A percentile compares a stretch with the other conserved stretches of the same genome.
These are phyloP conservation scores for Oryctolagus cuniculus DNA, from an alignment of 2,113 vertebrate species.

Conservation along the genomic window DNA sequence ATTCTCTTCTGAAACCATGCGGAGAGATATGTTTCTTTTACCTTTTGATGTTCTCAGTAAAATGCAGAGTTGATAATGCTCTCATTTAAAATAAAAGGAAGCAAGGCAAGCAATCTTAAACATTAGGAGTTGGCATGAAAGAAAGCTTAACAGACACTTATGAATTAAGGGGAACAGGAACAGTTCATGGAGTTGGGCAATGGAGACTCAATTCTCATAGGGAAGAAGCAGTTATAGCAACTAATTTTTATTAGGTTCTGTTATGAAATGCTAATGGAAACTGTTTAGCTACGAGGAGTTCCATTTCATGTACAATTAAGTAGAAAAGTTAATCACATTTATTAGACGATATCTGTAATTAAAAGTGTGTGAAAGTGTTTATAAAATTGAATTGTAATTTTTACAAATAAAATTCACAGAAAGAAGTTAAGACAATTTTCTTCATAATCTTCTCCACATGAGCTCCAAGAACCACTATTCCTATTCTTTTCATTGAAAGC, in stretches of 20 bases:
- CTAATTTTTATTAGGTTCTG: conserved; percentile 25
- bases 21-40: conserved; percentile 47
- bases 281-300: conserved; percentile 23
- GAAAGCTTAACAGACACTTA: not conserved
- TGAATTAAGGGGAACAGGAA: conserved; percentile 1
- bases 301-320: not conserved
- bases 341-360: not conserved
- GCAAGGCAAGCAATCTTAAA: conserved; percentile 30
- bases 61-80: conserved; percentile 47
- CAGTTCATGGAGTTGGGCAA: not conserved
- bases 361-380: conserved; percentile 33
- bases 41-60: conserved; percentile 53
- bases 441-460: conserved; percentile 36
- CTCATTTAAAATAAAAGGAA: conserved; percentile 49
- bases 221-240: not conserved
- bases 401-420: conserved; percentile 50
- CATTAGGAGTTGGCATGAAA: conserved; percentile 17
- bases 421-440: not conserved
- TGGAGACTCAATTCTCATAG: not conserved
- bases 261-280: conserved; percentile 32
- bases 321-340: not conserved
- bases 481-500: conserved; percentile 45
- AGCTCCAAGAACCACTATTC: not conserved
- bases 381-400: conserved; percentile 28
- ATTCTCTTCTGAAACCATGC: conserved; percentile 44